Conservation (phyloP, 2,888 invertebrate species). For the Drosophila multiciliata region DNA sequence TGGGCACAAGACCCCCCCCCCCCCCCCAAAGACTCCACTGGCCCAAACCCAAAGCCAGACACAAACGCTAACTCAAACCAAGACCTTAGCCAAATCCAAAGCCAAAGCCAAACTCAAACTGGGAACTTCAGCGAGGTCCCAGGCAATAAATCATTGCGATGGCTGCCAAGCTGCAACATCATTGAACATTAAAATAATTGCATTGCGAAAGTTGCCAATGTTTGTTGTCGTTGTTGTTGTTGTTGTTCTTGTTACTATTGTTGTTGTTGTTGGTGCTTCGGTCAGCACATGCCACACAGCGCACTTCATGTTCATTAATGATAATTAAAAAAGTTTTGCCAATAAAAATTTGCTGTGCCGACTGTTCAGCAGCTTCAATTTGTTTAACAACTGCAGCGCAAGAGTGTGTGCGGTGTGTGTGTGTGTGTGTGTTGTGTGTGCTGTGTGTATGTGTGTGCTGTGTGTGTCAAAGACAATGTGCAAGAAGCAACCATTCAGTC, state of each 20-base stretch:
- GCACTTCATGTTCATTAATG: slow-evolving; percentile 71
- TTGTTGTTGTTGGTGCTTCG: slow-evolving; percentile 28
- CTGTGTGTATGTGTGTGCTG: slow-evolving; percentile 1
- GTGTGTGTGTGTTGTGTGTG: slow-evolving; percentile 1
- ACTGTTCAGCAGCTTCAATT: slow-evolving; percentile 32
- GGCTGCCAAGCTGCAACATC: slow-evolving; percentile 71
- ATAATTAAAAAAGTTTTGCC: slow-evolving; percentile 74
- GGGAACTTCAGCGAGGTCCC: slow-evolving; percentile 20
- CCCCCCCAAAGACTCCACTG: neutral
- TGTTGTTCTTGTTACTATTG: slow-evolving; percentile 15
- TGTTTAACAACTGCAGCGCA: slow-evolving; percentile 45
- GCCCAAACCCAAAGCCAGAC: slow-evolving; percentile 1
- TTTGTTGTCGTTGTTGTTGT: slow-evolving; percentile 4
- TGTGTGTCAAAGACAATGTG: slow-evolving; percentile 15
- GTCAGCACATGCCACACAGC: slow-evolving; percentile 52
- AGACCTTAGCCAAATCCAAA: slow-evolving; percentile 8
- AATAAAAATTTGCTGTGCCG: slow-evolving; percentile 55
- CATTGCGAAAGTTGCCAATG: slow-evolving; percentile 63
- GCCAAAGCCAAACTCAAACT: slow-evolving; percentile 30
- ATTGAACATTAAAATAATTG: slow-evolving; percentile 77
- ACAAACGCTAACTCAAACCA: neutral
- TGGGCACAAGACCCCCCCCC: neutral
- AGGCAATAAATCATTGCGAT: slow-evolving; percentile 71
- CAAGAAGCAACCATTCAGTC: slow-evolving; percentile 3
- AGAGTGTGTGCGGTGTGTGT: slow-evolving; percentile 3